These are phyloP conservation scores for Drosophila hamatofila DNA, from an alignment of 2,888 invertebrate species.

Conservation along the genomic window DNA sequence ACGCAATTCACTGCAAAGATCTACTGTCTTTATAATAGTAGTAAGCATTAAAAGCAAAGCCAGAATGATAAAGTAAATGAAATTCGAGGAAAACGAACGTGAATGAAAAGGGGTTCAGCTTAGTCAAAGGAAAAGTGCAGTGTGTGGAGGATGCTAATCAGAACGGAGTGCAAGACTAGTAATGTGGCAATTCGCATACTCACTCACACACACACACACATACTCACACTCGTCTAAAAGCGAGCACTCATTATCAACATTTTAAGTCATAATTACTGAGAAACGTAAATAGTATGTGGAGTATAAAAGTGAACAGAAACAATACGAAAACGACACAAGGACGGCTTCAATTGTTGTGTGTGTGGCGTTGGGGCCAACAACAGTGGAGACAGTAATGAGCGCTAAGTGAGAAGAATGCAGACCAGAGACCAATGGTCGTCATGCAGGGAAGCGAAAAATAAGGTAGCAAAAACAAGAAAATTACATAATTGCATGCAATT, in stretches of 20 bases:
- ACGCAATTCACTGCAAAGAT: neutral
- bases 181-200: slow-evolving; percentile 12
- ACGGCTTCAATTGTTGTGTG: slow-evolving; percentile 26
- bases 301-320: slow-evolving; percentile 19
- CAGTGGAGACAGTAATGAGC: slow-evolving; percentile 36
- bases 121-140: neutral
- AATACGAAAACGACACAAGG: slow-evolving; percentile 42
- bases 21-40: neutral
- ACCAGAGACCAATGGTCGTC: slow-evolving; percentile 22
- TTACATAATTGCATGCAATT: slow-evolving; percentile 84
- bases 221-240: slow-evolving; percentile 7
- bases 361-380: slow-evolving; percentile 20
- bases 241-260: slow-evolving; percentile 43
- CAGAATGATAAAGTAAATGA: neutral
- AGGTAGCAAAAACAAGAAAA: slow-evolving; percentile 61
- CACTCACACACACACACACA: neutral
- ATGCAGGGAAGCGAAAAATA: slow-evolving; percentile 23
- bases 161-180: slow-evolving; percentile 13
- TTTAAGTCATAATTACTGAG: slow-evolving; percentile 71
- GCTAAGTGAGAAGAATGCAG: slow-evolving; percentile 41
- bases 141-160: slow-evolving; percentile 17
- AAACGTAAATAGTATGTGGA: slow-evolving; percentile 33
- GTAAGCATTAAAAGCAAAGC: neutral
- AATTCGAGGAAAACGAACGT: neutral
- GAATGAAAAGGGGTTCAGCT: neutral